Evolutionary conservation across 2,797 vertebrate species (phyloP).

Genomic region (Smutsia temminckii): DNA sequence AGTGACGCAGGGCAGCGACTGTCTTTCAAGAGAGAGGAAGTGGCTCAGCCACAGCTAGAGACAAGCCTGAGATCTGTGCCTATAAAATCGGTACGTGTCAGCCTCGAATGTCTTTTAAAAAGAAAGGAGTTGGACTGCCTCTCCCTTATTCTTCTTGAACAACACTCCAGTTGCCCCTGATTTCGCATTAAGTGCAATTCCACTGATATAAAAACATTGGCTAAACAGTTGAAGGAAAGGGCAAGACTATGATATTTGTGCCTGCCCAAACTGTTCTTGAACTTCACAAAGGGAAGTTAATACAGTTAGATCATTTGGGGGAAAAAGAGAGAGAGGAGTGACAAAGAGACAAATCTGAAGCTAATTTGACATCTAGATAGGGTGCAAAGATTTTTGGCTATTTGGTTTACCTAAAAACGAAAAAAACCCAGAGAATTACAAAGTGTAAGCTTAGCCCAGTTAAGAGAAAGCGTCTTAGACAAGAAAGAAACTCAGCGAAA

Average conservation of each 20-base stretch:
- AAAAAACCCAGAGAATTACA: background rate
- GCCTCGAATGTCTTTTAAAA: background rate
- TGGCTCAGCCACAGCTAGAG: background rate
- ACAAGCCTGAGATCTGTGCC: background rate
- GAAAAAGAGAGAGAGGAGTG: background rate
- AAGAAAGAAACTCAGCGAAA: slow-evolving; percentile 7
- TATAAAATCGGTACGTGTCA: background rate
- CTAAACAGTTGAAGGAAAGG: background rate
- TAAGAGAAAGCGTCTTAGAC: background rate
- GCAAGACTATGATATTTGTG: background rate
- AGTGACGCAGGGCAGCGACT: slow-evolving; percentile 25
- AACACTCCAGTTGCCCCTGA: background rate
- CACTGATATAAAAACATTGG: background rate
- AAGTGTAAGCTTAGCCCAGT: background rate
- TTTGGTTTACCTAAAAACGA: background rate
- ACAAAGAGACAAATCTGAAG: background rate
- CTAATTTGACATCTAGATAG: background rate
- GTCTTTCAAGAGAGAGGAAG: background rate
- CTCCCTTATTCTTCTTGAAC: background rate
- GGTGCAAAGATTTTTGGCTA: background rate
- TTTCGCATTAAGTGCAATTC: background rate
- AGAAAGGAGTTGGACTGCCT: background rate
- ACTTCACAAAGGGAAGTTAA: background rate
- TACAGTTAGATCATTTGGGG: background rate
- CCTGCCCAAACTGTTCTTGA: background rate